phyloP scores from a whole-genome alignment of 2,797 vertebrate species.

The Rhinoraja longicauda region DNA sequence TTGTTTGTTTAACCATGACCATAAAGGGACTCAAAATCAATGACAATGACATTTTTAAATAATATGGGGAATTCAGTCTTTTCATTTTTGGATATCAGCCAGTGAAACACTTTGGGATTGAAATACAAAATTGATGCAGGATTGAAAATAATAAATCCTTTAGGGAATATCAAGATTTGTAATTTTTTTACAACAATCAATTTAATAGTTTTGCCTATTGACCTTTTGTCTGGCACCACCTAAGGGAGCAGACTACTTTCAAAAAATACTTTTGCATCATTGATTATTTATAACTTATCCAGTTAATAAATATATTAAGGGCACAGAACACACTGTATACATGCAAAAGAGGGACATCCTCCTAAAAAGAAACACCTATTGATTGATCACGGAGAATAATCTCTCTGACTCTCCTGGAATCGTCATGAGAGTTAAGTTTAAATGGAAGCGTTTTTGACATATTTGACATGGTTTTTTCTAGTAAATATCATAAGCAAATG shows the following conservation, averaged over 20 bases:
- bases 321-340: background rate
- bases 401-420: background rate
- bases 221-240: background rate
- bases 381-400: background rate
- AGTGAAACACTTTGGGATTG: constrained; percentile 2
- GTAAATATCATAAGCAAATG: background rate
- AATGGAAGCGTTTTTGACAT: background rate
- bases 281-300: background rate
- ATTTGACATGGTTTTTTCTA: background rate
- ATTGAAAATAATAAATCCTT: constrained; percentile 33
- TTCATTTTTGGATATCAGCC: constrained; percentile 5
- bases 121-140: constrained; percentile 3
- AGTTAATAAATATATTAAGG: background rate
- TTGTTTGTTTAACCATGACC: background rate
- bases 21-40: background rate
- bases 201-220: constrained; percentile 4
- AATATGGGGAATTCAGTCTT: background rate
- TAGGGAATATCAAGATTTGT: background rate
- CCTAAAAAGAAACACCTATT: background rate
- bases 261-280: background rate
- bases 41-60: background rate
- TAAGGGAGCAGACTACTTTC: background rate
- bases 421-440: background rate
- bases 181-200: background rate
- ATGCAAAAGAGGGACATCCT: background rate